phyloP scores from a whole-genome alignment of 1,140 invertebrate genomes.

The Triops longicaudatus region DNA sequence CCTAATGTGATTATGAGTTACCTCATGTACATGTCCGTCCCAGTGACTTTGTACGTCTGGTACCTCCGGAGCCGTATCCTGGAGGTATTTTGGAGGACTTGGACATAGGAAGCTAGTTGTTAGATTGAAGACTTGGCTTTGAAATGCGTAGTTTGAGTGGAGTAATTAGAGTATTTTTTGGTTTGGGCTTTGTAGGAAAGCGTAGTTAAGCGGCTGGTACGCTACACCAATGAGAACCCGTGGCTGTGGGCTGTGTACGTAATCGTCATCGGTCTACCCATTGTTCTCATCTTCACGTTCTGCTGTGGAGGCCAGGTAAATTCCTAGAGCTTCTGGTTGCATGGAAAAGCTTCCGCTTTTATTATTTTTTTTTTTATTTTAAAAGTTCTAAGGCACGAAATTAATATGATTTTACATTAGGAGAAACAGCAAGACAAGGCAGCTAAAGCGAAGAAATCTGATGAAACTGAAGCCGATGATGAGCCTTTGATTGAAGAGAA shows the following conservation, averaged over 20 bases:
- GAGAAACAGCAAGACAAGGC: slow-evolving; percentile 35
- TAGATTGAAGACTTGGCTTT: slow-evolving; percentile 22
- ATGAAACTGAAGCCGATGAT: slow-evolving; percentile 38
- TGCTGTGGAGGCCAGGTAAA: slow-evolving; percentile 56
- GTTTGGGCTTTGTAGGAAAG: slow-evolving; percentile 57
- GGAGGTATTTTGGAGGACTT: slow-evolving; percentile 48
- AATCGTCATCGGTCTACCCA: slow-evolving; percentile 64
- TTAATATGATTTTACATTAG: background rate
- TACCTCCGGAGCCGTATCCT: slow-evolving; percentile 54
- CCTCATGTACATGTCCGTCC: slow-evolving; percentile 63
- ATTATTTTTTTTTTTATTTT: background rate
- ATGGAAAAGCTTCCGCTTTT: slow-evolving; percentile 35
- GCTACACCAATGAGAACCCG: slow-evolving; percentile 76
- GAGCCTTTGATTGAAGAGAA: slow-evolving; percentile 42
- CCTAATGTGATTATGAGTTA: slow-evolving; percentile 69
- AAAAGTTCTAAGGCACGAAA: slow-evolving; percentile 17
- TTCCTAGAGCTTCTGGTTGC: slow-evolving; percentile 33
- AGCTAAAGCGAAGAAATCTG: slow-evolving; percentile 52
- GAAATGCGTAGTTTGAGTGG: slow-evolving; percentile 17
- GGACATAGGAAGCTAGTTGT: slow-evolving; percentile 5
- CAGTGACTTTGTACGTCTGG: slow-evolving; percentile 57
- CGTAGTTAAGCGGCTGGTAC: slow-evolving; percentile 65
- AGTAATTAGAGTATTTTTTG: slow-evolving; percentile 29
- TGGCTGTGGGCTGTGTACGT: slow-evolving; percentile 81
- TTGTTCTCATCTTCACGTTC: slow-evolving; percentile 65